phyloP scores from a whole-genome alignment of 2,113 vertebrate species.

The Bubo scandiacus region DNA sequence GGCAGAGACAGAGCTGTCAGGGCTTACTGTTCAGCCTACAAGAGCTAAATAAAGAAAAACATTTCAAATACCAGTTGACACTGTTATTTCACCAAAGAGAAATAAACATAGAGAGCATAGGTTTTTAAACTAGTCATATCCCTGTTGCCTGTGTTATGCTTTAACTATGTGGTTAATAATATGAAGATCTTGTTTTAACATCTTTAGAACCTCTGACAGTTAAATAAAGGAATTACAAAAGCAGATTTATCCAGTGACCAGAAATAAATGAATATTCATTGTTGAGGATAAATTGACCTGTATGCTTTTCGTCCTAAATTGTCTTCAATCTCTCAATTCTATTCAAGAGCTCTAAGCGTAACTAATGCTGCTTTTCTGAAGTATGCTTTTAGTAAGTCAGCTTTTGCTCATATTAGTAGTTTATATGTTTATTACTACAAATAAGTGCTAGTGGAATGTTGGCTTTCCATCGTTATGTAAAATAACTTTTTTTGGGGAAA shows the following conservation, averaged over 20 bases:
- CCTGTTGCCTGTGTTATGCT: neutral
- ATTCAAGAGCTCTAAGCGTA: neutral
- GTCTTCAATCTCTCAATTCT: neutral
- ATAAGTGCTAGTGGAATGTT: neutral
- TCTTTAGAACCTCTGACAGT: neutral
- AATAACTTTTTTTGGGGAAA: neutral
- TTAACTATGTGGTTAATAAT: neutral
- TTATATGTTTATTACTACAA: neutral
- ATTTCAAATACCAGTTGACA: slow-evolving; percentile 49
- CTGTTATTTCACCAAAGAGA: slow-evolving; percentile 44
- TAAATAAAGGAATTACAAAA: slow-evolving; percentile 22
- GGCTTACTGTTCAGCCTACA: slow-evolving; percentile 63
- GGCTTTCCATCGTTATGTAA: neutral
- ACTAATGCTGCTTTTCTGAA: slow-evolving; percentile 9
- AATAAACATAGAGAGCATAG: neutral
- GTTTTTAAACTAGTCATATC: neutral
- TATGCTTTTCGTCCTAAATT: slow-evolving; percentile 17
- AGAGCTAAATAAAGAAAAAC: slow-evolving; percentile 71
- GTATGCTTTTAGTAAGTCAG: neutral
- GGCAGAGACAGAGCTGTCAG: slow-evolving; percentile 58
- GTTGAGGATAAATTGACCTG: slow-evolving; percentile 22
- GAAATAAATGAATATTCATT: slow-evolving; percentile 43
- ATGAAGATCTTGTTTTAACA: neutral
- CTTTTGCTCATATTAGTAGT: neutral
- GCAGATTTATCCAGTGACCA: slow-evolving; percentile 16